Conservation (phyloP, 2,888 invertebrate genomes). For the Spodoptera exigua region DNA sequence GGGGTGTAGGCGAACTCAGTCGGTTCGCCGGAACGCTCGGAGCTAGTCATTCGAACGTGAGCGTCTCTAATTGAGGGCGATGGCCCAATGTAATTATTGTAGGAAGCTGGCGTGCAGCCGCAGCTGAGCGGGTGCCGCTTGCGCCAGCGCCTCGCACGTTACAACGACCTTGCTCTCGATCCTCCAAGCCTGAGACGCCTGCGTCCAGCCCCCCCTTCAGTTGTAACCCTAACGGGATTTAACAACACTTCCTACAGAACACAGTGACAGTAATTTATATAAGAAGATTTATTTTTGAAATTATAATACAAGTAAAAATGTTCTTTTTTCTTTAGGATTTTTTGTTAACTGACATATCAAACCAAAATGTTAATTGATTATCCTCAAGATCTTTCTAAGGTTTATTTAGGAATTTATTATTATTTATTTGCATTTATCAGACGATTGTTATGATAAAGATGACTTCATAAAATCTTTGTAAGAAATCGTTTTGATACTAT, state of each 20-base stretch:
- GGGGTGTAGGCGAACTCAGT: slow-evolving; percentile 42
- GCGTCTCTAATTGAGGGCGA: slow-evolving; percentile 66
- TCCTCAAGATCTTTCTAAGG: not conserved
- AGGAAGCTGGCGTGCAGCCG: slow-evolving; percentile 25
- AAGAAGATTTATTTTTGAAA: slow-evolving; percentile 15
- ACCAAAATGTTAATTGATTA: too few species aligned
- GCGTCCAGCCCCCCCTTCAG: slow-evolving; percentile 50
- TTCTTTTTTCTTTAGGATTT: too few species aligned
- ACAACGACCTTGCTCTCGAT: slow-evolving; percentile 48
- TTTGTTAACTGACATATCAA: too few species aligned
- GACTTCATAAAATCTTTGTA: too few species aligned
- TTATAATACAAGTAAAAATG: too few species aligned
- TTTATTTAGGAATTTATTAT: not conserved
- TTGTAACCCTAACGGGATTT: slow-evolving; percentile 61
- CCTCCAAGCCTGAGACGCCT: slow-evolving; percentile 11
- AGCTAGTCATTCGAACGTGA: slow-evolving; percentile 61
- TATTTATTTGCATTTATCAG: slow-evolving; percentile 1
- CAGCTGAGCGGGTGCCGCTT: slow-evolving; percentile 55
- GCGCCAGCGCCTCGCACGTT: slow-evolving; percentile 41
- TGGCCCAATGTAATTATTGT: slow-evolving; percentile 63
- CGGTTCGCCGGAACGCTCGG: slow-evolving; percentile 27
- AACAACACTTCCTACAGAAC: slow-evolving; percentile 57
- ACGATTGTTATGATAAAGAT: not conserved
- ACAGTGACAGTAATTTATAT: slow-evolving; percentile 51
- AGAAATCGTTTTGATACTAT: too few species aligned